Evolutionary conservation across 2,888 invertebrate genomes (phyloP).

Genomic region (Melanargia galathea): DNA sequence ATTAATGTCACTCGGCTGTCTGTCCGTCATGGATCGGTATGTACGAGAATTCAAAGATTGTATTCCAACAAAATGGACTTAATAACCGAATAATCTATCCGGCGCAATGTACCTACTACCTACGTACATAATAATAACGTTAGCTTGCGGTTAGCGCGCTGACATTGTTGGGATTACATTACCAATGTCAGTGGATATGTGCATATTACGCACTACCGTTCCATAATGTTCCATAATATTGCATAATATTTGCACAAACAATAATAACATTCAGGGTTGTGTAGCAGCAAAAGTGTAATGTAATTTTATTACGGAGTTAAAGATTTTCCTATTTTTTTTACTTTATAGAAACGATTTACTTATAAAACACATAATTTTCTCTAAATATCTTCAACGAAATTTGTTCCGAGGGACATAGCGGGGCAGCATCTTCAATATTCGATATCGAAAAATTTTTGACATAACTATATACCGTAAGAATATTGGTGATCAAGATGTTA

Average conservation of each 20-base stretch:
- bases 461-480: not conserved
- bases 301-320: not conserved
- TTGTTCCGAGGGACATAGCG: not conserved
- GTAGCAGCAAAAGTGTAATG: not conserved
- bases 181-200: conserved; percentile 9
- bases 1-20: too few species aligned
- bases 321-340: too few species aligned
- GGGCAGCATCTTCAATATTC: conserved; percentile 4
- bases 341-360: too few species aligned
- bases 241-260: not conserved
- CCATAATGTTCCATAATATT: not conserved
- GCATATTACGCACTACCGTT: not conserved
- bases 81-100: conserved; percentile 4
- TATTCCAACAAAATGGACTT: not conserved
- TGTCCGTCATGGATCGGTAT: too few species aligned
- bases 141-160: conserved; percentile 1
- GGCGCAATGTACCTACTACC: not conserved
- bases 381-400: conserved; percentile 1
- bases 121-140: not conserved
- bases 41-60: not conserved
- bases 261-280: not conserved
- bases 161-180: conserved; percentile 5
- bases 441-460: conserved; percentile 1
- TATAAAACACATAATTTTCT: not conserved
- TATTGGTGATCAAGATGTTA: conserved; percentile 3